phyloP scores from a whole-genome alignment of 2,797 vertebrate genomes.

The Antrozous pallidus region DNA sequence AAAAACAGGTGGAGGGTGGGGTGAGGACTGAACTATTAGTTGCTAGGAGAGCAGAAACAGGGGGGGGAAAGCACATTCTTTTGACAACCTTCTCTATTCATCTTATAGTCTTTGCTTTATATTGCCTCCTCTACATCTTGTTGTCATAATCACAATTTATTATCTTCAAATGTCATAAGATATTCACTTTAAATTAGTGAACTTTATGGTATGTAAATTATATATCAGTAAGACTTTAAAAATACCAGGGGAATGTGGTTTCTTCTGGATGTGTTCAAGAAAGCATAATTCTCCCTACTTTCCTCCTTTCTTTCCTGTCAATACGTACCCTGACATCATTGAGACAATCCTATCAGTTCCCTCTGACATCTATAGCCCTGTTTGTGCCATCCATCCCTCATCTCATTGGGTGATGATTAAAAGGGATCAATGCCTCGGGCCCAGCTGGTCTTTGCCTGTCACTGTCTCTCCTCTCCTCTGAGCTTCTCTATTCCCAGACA shows the following conservation, averaged over 20 bases:
- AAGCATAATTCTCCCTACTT: neutral
- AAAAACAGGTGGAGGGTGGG: neutral
- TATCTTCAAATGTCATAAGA: neutral
- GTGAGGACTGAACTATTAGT: neutral
- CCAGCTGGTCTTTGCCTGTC: neutral
- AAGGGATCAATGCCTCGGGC: neutral
- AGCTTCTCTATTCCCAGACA: neutral
- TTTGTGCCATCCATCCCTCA: neutral
- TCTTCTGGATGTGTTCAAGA: neutral
- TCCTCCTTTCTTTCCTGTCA: neutral
- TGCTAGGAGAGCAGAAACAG: neutral
- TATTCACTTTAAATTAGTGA: neutral
- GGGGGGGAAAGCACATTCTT: neutral
- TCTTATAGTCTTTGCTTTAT: neutral
- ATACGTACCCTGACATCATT: fast-evolving
- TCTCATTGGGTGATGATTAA: neutral
- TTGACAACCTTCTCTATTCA: neutral
- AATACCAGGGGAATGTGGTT: neutral
- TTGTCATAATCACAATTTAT: neutral
- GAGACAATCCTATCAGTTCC: too few relatives aligned
- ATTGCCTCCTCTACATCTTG: neutral
- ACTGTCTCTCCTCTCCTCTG: neutral
- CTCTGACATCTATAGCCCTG: fast-evolving
- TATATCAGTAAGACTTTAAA: neutral
- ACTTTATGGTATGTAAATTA: neutral